A percentile compares a stretch with the other conserved stretches of the same genome.
phyloP scores from a whole-genome alignment of 2,888 invertebrate species.

The Coelopa pilipes region DNA sequence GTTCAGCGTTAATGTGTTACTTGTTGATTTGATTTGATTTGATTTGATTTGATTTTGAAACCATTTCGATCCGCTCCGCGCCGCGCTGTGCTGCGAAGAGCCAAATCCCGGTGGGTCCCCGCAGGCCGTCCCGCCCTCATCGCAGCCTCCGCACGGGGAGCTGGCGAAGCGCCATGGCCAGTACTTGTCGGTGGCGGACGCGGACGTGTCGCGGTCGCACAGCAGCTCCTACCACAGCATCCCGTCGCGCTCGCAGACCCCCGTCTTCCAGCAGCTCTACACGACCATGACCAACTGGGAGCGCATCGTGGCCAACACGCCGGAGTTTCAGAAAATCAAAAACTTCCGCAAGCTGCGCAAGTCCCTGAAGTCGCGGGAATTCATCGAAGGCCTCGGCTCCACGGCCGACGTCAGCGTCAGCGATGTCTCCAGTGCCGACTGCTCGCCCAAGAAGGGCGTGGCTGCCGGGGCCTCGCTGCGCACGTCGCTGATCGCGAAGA shows the following conservation, averaged over 20 bases:
- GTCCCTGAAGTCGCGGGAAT: constrained; percentile 31
- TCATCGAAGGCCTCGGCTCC: constrained; percentile 41
- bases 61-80: neutral
- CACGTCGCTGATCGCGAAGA: constrained; percentile 44
- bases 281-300: constrained; percentile 64
- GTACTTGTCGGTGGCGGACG: constrained; percentile 47
- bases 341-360: constrained; percentile 50
- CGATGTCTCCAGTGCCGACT: constrained; percentile 52
- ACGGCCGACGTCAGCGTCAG: constrained; percentile 46
- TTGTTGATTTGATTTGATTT: neutral
- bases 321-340: constrained; percentile 52
- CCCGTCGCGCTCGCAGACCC: constrained; percentile 66
- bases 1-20: neutral
- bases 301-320: constrained; percentile 54
- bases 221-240: constrained; percentile 53
- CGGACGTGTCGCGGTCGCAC: constrained; percentile 49
- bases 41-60: neutral
- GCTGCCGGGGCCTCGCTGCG: constrained; percentile 11
- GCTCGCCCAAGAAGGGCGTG: constrained; percentile 39
- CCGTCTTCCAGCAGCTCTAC: constrained; percentile 69
- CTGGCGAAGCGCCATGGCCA: constrained; percentile 49
- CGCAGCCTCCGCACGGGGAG: neutral
- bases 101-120: no score
- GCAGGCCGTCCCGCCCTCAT: no score
- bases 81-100: neutral